Conservation (phyloP, 2,113 vertebrate genomes). For the Rhynchomys soricoides region DNA sequence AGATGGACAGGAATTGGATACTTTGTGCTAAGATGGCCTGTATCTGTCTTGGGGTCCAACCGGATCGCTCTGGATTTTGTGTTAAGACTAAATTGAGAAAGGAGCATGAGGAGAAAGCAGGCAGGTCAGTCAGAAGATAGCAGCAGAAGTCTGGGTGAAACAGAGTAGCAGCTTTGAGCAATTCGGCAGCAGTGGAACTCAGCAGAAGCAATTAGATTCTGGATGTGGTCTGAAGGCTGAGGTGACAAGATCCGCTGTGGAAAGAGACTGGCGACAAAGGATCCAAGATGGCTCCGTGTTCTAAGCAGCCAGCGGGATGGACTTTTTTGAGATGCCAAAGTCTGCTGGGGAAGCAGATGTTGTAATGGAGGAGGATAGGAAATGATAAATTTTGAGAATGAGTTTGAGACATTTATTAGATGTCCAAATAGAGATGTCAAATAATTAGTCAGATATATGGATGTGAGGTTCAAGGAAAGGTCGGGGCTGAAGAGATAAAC, state of each 20-base stretch:
- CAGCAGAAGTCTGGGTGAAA: neutral
- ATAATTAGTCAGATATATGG: slow-evolving; percentile 58
- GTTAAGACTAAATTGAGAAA: neutral
- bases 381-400: slow-evolving; percentile 38
- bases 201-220: neutral
- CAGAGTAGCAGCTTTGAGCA: neutral
- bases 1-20: neutral
- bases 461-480: slow-evolving; percentile 61
- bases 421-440: slow-evolving; percentile 40
- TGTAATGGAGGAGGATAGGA: neutral
- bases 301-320: neutral
- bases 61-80: neutral
- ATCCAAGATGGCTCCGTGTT: neutral
- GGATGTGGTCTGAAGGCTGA: neutral
- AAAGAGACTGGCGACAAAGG: neutral
- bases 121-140: neutral
- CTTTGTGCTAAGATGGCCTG: neutral
- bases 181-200: rapidly evolving
- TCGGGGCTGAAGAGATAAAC: slow-evolving; percentile 39
- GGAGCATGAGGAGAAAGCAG: neutral
- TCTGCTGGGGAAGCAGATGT: neutral
- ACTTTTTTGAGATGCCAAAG: neutral
- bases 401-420: slow-evolving; percentile 48
- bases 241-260: neutral
- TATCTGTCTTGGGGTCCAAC: neutral